phyloP scores from a whole-genome alignment of 1,140 invertebrate species.

The Cryptotermes secundus region DNA sequence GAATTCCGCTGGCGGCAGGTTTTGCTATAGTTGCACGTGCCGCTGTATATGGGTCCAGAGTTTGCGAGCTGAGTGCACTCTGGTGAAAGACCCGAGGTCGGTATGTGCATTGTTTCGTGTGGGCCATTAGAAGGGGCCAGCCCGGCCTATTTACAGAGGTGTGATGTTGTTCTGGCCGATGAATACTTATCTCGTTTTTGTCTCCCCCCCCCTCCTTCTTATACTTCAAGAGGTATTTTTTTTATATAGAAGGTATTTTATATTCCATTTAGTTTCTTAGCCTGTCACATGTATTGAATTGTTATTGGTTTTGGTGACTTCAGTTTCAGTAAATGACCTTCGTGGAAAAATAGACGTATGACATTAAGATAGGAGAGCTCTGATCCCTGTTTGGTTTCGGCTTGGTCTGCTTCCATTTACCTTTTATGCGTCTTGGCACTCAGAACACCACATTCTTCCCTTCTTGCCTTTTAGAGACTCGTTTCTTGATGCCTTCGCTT shows the following conservation, averaged over 20 bases:
- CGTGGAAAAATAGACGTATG: conserved; percentile 15
- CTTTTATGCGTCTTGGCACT: neutral
- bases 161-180: neutral
- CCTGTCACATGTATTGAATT: conserved; percentile 23
- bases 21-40: too few relatives aligned
- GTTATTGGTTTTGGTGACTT: conserved; percentile 23
- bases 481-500: neutral
- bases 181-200: conserved; percentile 1
- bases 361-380: neutral
- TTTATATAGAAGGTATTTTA: neutral
- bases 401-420: neutral
- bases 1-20: too few relatives aligned
- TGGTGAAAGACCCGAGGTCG: neutral
- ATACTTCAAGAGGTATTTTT: neutral
- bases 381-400: neutral
- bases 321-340: conserved; percentile 20
- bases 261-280: conserved; percentile 7
- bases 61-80: neutral
- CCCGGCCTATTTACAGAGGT: neutral
- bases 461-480: neutral
- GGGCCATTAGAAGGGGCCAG: neutral
- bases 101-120: conserved; percentile 1
- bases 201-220: neutral
- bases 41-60: too few relatives aligned
- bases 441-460: neutral